phyloP scores from a whole-genome alignment of 2,888 invertebrate genomes.

The Nomada lathburiana region DNA sequence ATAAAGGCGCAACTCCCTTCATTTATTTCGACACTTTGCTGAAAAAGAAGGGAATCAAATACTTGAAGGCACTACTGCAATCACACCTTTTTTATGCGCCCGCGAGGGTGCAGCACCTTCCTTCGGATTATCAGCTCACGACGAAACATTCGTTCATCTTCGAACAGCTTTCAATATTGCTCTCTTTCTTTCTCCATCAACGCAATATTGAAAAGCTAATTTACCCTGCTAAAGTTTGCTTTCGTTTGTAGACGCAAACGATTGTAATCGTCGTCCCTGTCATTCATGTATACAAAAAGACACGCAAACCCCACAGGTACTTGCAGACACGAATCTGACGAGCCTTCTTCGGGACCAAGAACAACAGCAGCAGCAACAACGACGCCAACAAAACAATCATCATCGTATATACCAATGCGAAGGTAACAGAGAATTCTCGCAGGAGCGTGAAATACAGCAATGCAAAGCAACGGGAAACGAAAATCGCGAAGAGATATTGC shows the following conservation, averaged over 20 bases:
- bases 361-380: conserved; percentile 6
- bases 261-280: background rate
- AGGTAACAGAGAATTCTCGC: background rate
- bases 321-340: conserved; percentile 75
- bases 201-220: background rate
- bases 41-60: conserved; percentile 9
- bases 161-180: background rate
- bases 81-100: conserved; percentile 14
- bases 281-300: conserved; percentile 9
- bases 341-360: conserved; percentile 65
- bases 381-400: conserved; percentile 3
- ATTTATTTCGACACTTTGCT: conserved; percentile 2
- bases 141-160: background rate
- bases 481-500: conserved; percentile 78
- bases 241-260: too few species aligned
- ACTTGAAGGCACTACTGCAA: conserved; percentile 7
- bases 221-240: too few species aligned
- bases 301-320: conserved; percentile 72
- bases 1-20: background rate
- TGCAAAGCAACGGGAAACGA: conserved; percentile 70
- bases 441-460: conserved; percentile 34
- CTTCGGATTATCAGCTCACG: conserved; percentile 1
- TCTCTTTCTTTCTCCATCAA: background rate
- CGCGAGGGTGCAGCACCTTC: conserved; percentile 75
- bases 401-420: conserved; percentile 10